phyloP scores from a whole-genome alignment of 2,113 vertebrate genomes.

The Anarhynchus alexandrinus region DNA sequence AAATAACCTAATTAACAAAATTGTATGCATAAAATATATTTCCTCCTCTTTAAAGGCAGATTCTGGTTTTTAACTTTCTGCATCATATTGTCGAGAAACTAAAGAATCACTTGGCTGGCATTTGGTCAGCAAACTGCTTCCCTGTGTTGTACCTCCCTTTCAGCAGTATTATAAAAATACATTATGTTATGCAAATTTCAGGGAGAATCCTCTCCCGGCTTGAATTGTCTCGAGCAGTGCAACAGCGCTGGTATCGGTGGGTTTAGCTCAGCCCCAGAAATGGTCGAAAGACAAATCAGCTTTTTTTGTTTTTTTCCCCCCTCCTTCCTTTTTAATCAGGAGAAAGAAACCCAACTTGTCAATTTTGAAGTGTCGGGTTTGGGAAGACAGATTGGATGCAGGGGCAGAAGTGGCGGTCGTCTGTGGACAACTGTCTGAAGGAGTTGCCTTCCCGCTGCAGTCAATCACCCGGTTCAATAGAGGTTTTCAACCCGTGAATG shows the following conservation, averaged over 20 bases:
- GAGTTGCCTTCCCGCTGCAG: not conserved
- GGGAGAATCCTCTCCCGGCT: not conserved
- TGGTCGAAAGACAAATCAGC: not conserved
- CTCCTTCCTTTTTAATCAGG: not conserved
- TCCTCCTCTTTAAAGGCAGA: not conserved
- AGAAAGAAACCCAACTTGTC: not conserved
- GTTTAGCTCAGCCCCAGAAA: not conserved
- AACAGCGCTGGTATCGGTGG: not conserved
- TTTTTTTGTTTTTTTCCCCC: no score
- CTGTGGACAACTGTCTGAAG: not conserved
- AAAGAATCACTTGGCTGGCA: not conserved
- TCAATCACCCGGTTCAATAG: not conserved
- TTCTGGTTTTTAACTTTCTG: not conserved
- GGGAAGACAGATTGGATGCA: rapidly evolving
- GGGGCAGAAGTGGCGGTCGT: not conserved
- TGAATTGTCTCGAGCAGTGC: not conserved
- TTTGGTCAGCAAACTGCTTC: not conserved
- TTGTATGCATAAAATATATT: not conserved
- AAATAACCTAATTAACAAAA: not conserved
- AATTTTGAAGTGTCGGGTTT: not conserved
- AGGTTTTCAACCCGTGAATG: not conserved
- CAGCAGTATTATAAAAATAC: no score
- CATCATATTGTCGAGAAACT: not conserved
- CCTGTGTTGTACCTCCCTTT: not conserved
- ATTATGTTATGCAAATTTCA: not conserved